A percentile compares a stretch with the other conserved stretches of the same genome.
phyloP scores from a whole-genome alignment of 2,888 invertebrate genomes.

The Orchestes rusci region DNA sequence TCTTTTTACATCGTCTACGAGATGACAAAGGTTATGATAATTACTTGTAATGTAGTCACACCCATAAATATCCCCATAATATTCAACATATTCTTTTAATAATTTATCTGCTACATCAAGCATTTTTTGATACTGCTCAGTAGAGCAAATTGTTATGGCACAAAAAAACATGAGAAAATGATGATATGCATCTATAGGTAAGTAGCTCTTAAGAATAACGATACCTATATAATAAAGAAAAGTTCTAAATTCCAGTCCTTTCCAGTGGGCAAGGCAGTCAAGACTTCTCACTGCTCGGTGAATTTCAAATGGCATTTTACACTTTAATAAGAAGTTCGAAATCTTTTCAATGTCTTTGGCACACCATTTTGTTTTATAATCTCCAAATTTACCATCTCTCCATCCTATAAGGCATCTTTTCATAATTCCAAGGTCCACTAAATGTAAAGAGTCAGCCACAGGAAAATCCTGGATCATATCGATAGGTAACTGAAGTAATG shows the following conservation, averaged over 20 bases:
- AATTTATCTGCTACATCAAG: slow-evolving; percentile 18
- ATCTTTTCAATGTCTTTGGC: slow-evolving; percentile 16
- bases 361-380: slow-evolving; percentile 19
- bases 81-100: neutral
- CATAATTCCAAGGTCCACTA: slow-evolving; percentile 17
- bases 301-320: slow-evolving; percentile 24
- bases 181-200: slow-evolving; percentile 18
- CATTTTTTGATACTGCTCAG: slow-evolving; percentile 11
- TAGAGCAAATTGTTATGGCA: slow-evolving; percentile 5
- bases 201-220: slow-evolving; percentile 14
- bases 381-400: no score
- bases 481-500: slow-evolving; percentile 11
- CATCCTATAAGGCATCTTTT: slow-evolving; percentile 23
- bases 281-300: slow-evolving; percentile 21
- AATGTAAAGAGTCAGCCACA: slow-evolving; percentile 19
- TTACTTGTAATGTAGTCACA: slow-evolving; percentile 35
- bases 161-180: slow-evolving; percentile 18
- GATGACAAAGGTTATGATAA: slow-evolving; percentile 37
- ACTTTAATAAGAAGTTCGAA: slow-evolving; percentile 17
- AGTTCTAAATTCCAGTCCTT: slow-evolving; percentile 21
- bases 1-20: slow-evolving; percentile 33
- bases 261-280: slow-evolving; percentile 20
- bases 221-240: slow-evolving; percentile 4
- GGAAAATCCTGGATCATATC: slow-evolving; percentile 22
- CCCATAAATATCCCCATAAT: neutral